Percentiles rank a stretch among this genome's conserved stretches.
Conservation (phyloP, 2,113 vertebrate species). For the Stegostoma tigrinum region DNA sequence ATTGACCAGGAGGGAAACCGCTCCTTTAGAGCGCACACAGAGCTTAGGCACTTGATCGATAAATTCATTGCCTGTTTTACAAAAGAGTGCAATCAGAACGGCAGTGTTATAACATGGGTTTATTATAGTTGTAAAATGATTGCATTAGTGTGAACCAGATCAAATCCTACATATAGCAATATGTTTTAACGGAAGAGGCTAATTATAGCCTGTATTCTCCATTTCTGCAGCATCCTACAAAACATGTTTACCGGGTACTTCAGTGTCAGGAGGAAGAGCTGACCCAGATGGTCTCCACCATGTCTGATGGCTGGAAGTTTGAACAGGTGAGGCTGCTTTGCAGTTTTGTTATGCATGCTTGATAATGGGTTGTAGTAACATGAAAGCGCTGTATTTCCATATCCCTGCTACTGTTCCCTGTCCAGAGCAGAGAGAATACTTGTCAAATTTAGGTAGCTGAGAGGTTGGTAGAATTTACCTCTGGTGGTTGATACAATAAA, state of each 20-base stretch:
- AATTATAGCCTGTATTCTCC: background rate
- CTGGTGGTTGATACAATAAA: background rate
- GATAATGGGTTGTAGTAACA: background rate
- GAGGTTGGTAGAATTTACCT: background rate
- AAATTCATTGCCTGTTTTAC: background rate
- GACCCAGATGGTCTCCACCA: slow-evolving; percentile 97
- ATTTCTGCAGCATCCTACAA: slow-evolving; percentile 67
- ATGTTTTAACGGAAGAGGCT: background rate
- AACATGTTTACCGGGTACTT: slow-evolving; percentile 78
- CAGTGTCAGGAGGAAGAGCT: slow-evolving; percentile 92
- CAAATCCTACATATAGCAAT: too few relatives aligned
- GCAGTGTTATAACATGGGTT: background rate
- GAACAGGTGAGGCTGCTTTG: slow-evolving; percentile 74
- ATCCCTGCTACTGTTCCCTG: background rate
- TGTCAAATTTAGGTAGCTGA: background rate
- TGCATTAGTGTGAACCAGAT: background rate
- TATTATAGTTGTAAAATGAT: background rate
- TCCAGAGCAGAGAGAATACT: background rate
- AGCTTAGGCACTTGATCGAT: background rate
- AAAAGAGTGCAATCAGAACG: background rate
- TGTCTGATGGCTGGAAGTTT: slow-evolving; percentile 96
- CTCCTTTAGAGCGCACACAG: background rate
- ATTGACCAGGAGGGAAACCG: background rate
- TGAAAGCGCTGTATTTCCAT: background rate
- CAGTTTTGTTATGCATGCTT: background rate